phyloP scores from a whole-genome alignment of 2,113 vertebrate genomes.

The Gymnocephalus cernua region DNA sequence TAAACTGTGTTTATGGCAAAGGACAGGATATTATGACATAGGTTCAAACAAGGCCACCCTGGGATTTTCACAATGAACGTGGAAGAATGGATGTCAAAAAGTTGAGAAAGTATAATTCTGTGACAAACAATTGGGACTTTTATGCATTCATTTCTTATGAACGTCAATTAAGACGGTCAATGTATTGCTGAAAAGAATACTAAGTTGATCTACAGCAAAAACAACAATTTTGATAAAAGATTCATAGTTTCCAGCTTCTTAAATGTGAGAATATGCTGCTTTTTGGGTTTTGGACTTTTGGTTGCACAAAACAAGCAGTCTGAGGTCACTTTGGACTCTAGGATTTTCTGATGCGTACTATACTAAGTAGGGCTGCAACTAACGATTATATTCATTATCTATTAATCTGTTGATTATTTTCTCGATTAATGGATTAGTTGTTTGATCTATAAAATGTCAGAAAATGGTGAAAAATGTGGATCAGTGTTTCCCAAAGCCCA shows the following conservation, averaged over 20 bases:
- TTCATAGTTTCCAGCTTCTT: not conserved
- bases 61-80: constrained; percentile 27
- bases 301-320: not conserved
- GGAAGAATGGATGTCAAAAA: not conserved
- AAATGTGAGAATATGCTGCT: not conserved
- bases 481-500: no score
- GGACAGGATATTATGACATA: constrained; percentile 69
- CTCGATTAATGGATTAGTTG: no score
- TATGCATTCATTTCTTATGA: not conserved
- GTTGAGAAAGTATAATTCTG: not conserved
- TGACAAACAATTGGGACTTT: constrained; percentile 8
- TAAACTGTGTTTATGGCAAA: constrained; percentile 67
- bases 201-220: not conserved
- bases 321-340: not conserved
- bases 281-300: not conserved
- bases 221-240: not conserved
- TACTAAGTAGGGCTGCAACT: no score
- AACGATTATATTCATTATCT: no score
- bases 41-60: constrained; percentile 44
- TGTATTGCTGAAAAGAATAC: not conserved
- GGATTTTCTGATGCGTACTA: not conserved
- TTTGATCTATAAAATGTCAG: no score
- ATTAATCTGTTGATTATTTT: no score
- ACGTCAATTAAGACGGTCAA: not conserved
- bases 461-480: no score